Base-by-base conservation (phyloP, 2,888 invertebrate species). In the Thalpophila matura region DNA sequence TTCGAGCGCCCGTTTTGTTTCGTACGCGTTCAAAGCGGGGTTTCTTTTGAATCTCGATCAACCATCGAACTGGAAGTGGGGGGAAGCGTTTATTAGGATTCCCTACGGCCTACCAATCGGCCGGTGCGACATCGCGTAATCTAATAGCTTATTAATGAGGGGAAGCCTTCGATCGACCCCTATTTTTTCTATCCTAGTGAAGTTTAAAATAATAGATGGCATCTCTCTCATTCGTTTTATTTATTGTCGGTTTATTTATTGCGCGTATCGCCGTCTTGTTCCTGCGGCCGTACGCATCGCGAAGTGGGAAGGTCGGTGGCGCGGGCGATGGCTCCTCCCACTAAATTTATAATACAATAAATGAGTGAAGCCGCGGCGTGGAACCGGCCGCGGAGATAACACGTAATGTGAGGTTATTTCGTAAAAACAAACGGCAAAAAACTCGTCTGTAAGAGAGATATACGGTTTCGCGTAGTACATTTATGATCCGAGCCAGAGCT, bases 91-190 rank as follows among this genome's bases (percentile, higher is more conserved):
- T 94, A 94, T 93, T 93, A 89, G 94, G 94, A 94, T 94, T 94
- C 94, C 92, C 92, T 86, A 90, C 90, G 88, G 92, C 87, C 93
- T 93, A 92, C 94, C 94, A 94, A 95, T 94, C 91, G 91, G 91
- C 85, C 90, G 88, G 85, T 87, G 86, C 89, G 92, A 90, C 91
- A 90, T 90, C 86, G 86, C 83, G 93, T 95, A 95, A 95, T 95
- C 93, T 95, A 94, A 95, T 95, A 95, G 94, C 94, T 94, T 94
- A 94, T 95, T 95, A 94, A 95, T 93, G 87, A 93, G 90, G 94
- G 93, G 93, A 94, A 93, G 87, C 89, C 88, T 84, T 89, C 88
- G 83, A 89, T 88, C 87, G 89, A 83, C 86, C 94, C 93, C 90
- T 88, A 92, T 93, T 94, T 90, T n/a, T 92, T 91, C 94, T 94